Evolutionary conservation across 2,113 vertebrate species (phyloP).

Genomic region (Clarias batrachus): DNA sequence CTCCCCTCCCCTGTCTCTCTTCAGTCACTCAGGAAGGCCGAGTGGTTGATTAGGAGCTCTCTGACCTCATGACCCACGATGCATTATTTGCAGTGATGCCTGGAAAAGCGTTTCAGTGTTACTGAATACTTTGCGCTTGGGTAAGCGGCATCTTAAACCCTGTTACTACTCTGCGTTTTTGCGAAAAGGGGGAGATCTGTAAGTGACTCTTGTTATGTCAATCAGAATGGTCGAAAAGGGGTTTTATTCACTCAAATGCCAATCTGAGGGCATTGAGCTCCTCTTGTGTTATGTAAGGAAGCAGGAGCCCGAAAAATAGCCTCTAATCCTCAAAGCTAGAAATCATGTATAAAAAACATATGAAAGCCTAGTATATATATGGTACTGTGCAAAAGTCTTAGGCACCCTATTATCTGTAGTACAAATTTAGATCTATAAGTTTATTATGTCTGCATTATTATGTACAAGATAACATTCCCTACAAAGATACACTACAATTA

Average conservation of each 20-base stretch:
- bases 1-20: slow-evolving; percentile 12
- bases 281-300: background rate
- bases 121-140: background rate
- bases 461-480: too few relatives aligned
- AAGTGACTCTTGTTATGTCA: background rate
- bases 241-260: background rate
- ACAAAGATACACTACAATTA: too few relatives aligned
- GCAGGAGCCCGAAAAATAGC: background rate
- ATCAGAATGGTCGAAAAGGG: background rate
- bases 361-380: too few relatives aligned
- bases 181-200: background rate
- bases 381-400: too few relatives aligned
- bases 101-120: slow-evolving; percentile 11
- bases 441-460: too few relatives aligned
- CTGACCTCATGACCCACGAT: slow-evolving; percentile 30
- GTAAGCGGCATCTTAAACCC: background rate
- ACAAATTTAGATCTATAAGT: too few relatives aligned
- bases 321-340: background rate
- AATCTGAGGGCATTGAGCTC: background rate
- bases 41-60: slow-evolving; percentile 31
- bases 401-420: too few relatives aligned
- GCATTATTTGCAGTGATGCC: slow-evolving; percentile 25
- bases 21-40: slow-evolving; percentile 14
- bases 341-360: too few relatives aligned
- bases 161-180: background rate